Evolutionary conservation across 2,888 invertebrate genomes (phyloP), one percentile per base, ranked within the genome.

Genomic region (Drepana falcataria): DNA sequence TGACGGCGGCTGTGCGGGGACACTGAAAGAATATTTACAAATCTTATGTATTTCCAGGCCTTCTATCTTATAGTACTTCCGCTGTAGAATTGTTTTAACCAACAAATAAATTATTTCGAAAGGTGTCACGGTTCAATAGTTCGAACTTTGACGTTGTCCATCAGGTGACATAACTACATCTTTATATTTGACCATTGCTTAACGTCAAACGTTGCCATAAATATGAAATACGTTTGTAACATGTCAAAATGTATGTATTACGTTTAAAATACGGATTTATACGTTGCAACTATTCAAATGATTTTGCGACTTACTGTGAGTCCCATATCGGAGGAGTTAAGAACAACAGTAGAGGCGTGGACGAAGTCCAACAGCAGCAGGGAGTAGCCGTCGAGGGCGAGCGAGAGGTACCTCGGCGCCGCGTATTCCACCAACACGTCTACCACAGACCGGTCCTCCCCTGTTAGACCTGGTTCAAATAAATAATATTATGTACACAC

Each of bases 1-100:
- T 95, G 35, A 98, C 95, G 0, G 98, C 98, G 75, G 98, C 98
- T 6, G 96, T 95, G 57, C 98, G 93, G 0, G 98, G 98, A 58
- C 95, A 95, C 94, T 94, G 86, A 41, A 79, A 81, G 5, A 53
- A 64, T 54, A 51, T n/a, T 35, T 21, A 21, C 21, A 21, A 21
- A 7, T 48, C 2, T 35, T 48, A 21, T 21, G 21, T 21, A 21
- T 21, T 21, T 21, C 21, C 21, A 21, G 21, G 21, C 1, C 21
- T 21, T 21, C 21, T 21, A 21, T 21, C 21, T 21, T 21, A 21
- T 21, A 21, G 21, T 21, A 21, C 21, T 21, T 21, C 21, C 21
- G 21, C 21, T 21, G 21, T 21, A 21, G 21, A 21, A 21, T 21
- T 21, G 21, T 21, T 21, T 21, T 21, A 21, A 21, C 21, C 21